Percentiles rank a stretch among this genome's conserved stretches.
Conservation (phyloP, 2,113 vertebrate species). For the Lasiurus cinereus region DNA sequence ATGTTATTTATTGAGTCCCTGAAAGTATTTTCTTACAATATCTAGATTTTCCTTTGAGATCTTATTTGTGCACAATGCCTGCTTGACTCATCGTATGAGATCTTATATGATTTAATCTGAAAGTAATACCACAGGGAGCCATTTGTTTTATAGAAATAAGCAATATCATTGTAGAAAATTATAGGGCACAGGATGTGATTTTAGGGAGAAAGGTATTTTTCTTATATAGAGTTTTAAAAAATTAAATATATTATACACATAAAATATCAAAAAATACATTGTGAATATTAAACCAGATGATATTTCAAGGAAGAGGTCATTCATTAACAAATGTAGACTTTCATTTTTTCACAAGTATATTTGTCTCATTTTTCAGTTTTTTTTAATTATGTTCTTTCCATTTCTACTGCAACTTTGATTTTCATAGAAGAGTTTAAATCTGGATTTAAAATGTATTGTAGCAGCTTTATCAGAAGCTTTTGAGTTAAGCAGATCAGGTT, state of each 20-base stretch:
- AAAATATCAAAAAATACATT: background rate
- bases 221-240: background rate
- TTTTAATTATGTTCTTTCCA: slow-evolving; percentile 1
- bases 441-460: background rate
- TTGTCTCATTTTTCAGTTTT: background rate
- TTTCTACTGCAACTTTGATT: background rate
- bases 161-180: background rate
- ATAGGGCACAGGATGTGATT: background rate
- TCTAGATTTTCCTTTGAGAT: slow-evolving; percentile 71
- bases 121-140: slow-evolving; percentile 48
- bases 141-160: slow-evolving; percentile 33
- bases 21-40: slow-evolving; percentile 45
- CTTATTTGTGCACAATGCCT: slow-evolving; percentile 61
- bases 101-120: slow-evolving; percentile 72
- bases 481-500: background rate
- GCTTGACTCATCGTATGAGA: slow-evolving; percentile 51
- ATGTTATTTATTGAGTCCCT: slow-evolving; percentile 48
- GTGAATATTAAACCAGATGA: slow-evolving; percentile 15
- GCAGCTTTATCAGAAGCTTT: background rate
- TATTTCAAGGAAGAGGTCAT: background rate
- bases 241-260: background rate
- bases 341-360: background rate
- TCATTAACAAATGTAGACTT: background rate
- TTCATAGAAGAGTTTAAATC: background rate
- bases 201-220: background rate